Evolutionary conservation across 2,113 vertebrate genomes (phyloP), one percentile per base, ranked within the genome.

Genomic region (Pontoporia blainvillei): DNA sequence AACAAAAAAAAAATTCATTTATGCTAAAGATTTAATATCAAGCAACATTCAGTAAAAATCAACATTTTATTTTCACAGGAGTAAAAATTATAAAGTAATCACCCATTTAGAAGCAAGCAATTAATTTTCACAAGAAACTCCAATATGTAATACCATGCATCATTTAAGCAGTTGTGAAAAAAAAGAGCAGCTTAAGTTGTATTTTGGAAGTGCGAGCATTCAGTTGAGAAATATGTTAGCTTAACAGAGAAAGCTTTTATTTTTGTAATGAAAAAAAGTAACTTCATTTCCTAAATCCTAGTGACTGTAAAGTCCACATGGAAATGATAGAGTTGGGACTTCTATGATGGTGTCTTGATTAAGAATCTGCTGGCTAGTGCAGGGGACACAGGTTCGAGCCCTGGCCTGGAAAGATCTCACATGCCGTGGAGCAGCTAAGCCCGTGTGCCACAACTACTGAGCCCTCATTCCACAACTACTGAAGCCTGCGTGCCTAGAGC

Each of bases 121-220:
- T 91, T 93, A 85, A 91, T 97, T 95, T 73, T 72, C n/a, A 57
- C 41, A 97, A 90, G 9, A 86, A 54, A 90, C 3, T 54, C 61
- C 44, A 92, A 86, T 31, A 66, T 75, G 5, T 3, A 8, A 92
- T 89, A 57, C 75, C 59, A 89, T 57, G 2, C 0, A 71, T 91
- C 92, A 52, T 94, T 61, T 86, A 86, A 75, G 75, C 25, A 86
- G 3, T 3, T 91, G 67, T 97, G 1, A 72, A 87, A 92, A 90
- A 57, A 8, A 21, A 10, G 49, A 96, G 21, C 67, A 57, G 64
- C 2, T n/a, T 95, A 82, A 34, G 15, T 93, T 91, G 4, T 59
- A 59, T 3, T 88, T 94, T 95, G 39, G 92, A 84, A 88, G 36
- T 41, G 5, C 7, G 41, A 97, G 6, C 10, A 83, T 87, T 95